Evolutionary conservation across 2,888 invertebrate genomes (phyloP).

Genomic region (Nephrotoma appendiculata): DNA sequence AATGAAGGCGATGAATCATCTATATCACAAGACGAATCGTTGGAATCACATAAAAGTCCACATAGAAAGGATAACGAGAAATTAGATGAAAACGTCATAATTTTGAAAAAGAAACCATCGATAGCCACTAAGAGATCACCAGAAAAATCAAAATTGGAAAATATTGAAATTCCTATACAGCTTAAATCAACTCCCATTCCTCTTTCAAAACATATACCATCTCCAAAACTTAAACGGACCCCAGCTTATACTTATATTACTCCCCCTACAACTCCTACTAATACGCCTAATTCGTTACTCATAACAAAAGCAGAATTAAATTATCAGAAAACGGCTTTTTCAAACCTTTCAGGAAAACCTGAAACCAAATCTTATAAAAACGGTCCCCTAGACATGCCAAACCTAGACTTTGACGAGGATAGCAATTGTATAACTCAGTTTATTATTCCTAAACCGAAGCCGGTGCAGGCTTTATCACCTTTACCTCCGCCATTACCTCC

Average conservation of each 20-base stretch:
- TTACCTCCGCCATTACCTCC: neutral
- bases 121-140: neutral
- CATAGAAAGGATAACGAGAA: neutral
- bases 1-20: no score
- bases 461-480: neutral
- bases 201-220: neutral
- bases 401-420: neutral
- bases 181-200: neutral
- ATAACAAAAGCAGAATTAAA: neutral
- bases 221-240: neutral
- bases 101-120: neutral
- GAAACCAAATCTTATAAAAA: neutral
- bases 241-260: neutral
- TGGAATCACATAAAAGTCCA: neutral
- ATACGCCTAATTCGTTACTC: neutral
- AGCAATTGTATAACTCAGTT: neutral
- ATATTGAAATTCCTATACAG: neutral
- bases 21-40: no score
- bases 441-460: neutral
- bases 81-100: neutral
- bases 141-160: neutral
- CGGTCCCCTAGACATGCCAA: neutral
- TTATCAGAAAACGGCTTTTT: neutral
- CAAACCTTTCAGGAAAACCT: neutral
- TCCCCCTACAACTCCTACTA: neutral